Base-by-base conservation (phyloP, 1,140 invertebrate genomes). In the Sinonovacula constricta region DNA sequence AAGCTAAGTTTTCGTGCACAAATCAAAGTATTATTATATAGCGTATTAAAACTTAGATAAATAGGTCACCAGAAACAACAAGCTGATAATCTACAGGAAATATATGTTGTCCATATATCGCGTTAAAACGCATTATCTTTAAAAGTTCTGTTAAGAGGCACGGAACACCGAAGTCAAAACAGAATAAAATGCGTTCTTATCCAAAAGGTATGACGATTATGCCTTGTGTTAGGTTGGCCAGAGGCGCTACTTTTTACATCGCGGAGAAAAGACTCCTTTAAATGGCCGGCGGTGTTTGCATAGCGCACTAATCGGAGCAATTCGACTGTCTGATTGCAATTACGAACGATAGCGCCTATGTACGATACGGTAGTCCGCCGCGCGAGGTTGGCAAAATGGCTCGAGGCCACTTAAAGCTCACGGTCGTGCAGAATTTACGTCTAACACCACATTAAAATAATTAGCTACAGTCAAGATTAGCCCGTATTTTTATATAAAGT, bases 251-350 rank as follows among this genome's bases (percentile, higher is more conserved):
- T 70, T 70, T 70, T 56, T 70, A n/a, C 18, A n/a, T 31, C 33
- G 31, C 62, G 49, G 7, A 31, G 34, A 28, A 26, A 39, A 18
- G 54, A 57, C 36, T 54, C 57, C 63, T 51, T 51, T n/a, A 36
- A 67, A 66, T 65, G 24, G 72, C 72, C 63, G 7, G 31, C 22
- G 62, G 63, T 76, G 72, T 76, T 76, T 76, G 59, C 72, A 53
- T 66, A n/a, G 33, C n/a, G 72, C 28, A 56, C 31, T 76, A 76
- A 76, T 66, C 54, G 49, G 14, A 14, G 72, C 54, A 76, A 76
- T 76, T 67, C 62, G 72, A 66, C 72, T 15, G 62, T 76, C 72
- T 76, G 63, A 76, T 76, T 76, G 72, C 72, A 76, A 76, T 76
- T 76, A 66, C 53, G 34, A 1, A 22, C 59, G 24, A 28, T 24